Base-by-base conservation (phyloP, 2,888 invertebrate genomes). In the Tenthredo livida region DNA sequence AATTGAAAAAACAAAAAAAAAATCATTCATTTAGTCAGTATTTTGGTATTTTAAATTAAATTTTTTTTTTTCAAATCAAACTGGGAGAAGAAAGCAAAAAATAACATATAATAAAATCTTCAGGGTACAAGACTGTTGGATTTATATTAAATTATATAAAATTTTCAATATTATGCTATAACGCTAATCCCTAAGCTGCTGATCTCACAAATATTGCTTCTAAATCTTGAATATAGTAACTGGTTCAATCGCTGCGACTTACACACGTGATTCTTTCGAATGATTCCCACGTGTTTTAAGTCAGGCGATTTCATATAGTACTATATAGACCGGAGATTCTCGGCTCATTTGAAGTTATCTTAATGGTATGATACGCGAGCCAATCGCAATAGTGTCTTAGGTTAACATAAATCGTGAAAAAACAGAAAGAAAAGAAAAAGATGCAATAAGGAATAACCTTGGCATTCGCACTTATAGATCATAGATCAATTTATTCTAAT, bases 251-350 rank as follows among this genome's bases (percentile, higher is more conserved):
- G 61, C 61, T 12, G 7, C 12, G 25, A 25, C 25, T 61, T 25
- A 75, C 21, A 47, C 75, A 47, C 75, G 75, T 75, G 75, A 47
- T 40, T 75, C 75, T 75, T 43, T 47, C 25, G 75, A 25, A 40
- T 75, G 75, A 47, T 47, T 15, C 75, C 25, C 75, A 47, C 75
- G 75, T 75, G 75, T 75, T 47, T 40, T 10, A 37, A 7, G 75
- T 61, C 70, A 70, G 25, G 70, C 70, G 75, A 75, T 75, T 4
- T 47, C 47, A 15, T 7, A 37, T 29, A 29, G 1, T 29, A 33
- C 4, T 37, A 37, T 47, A 10, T 9, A 37, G 17, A 33, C 37
- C 70, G 37, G 37, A 70, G 70, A 37, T 70, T 70, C 70, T 70
- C 70, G 33, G 37, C 70, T 70, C 2, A 17, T 17, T 33, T n/a